A percentile compares a stretch with the other conserved stretches of the same genome.
Conservation (phyloP, 2,888 invertebrate species). For the Craniophora ligustri region DNA sequence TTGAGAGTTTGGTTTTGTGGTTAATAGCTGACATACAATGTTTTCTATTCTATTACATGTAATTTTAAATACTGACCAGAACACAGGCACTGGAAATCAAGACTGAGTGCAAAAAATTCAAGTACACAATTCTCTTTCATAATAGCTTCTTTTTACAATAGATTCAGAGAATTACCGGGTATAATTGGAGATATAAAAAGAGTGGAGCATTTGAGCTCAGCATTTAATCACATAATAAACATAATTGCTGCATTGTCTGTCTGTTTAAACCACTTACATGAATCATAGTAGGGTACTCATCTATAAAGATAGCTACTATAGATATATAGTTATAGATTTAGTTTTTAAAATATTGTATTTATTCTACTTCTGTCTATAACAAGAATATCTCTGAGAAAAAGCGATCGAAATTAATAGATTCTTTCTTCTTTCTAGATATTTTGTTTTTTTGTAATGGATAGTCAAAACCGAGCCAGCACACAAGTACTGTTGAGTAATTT, state of each 20-base stretch:
- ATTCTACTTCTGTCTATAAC: background rate
- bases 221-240: constrained; percentile 53
- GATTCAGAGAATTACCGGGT: constrained; percentile 23
- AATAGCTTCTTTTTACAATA: constrained; percentile 34
- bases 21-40: too few species aligned
- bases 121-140: constrained; percentile 13
- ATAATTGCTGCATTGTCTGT: constrained; percentile 58
- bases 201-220: constrained; percentile 42
- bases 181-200: constrained; percentile 53
- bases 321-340: too few species aligned
- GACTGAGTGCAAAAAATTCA: constrained; percentile 2
- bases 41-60: too few species aligned
- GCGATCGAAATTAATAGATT: background rate
- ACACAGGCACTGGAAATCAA: background rate
- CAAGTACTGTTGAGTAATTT: too few species aligned
- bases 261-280: constrained; percentile 52
- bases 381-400: background rate
- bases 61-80: background rate
- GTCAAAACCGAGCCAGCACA: too few species aligned
- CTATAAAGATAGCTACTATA: constrained; percentile 24
- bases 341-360: constrained; percentile 1
- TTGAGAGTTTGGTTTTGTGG: too few species aligned
- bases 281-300: constrained; percentile 43
- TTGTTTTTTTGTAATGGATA: too few species aligned
- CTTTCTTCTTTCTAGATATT: too few species aligned